A percentile compares a stretch with the other conserved stretches of the same genome.
Conservation (phyloP, 2,113 vertebrate species). For the Archocentrus centrarchus region DNA sequence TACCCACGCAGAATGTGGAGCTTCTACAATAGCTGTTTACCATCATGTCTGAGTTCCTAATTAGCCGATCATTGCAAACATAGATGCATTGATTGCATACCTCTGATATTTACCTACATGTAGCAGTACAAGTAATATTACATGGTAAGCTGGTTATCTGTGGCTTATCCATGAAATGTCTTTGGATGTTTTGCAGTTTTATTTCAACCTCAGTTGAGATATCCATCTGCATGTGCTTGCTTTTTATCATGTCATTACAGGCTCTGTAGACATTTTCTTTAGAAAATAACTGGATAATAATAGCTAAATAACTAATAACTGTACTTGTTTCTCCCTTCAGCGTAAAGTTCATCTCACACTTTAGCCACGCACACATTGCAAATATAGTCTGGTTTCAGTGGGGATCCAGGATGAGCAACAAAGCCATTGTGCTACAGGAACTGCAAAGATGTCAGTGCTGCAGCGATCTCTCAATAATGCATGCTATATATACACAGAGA, state of each 20-base stretch:
- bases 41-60: constrained; percentile 12
- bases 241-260: not conserved
- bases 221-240: not conserved
- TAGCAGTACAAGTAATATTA: not conserved
- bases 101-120: not conserved
- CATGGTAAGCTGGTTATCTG: not conserved
- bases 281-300: not conserved
- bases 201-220: constrained; percentile 4
- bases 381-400: constrained; percentile 46
- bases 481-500: constrained; percentile 60
- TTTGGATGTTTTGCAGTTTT: constrained; percentile 12
- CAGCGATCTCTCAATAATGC: constrained; percentile 66
- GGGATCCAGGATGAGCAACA: constrained; percentile 27
- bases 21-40: constrained; percentile 15
- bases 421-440: constrained; percentile 26
- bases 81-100: not conserved
- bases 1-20: constrained; percentile 37
- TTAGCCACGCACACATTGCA: constrained; percentile 33
- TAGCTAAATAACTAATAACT: constrained; percentile 4
- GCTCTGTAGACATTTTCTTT: not conserved
- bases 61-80: constrained; percentile 18
- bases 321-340: constrained; percentile 18
- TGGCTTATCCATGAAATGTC: not conserved
- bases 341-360: constrained; percentile 3
- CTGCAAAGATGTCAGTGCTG: constrained; percentile 51